phyloP scores from a whole-genome alignment of 2,113 vertebrate species.

The Erythrocebus patas region DNA sequence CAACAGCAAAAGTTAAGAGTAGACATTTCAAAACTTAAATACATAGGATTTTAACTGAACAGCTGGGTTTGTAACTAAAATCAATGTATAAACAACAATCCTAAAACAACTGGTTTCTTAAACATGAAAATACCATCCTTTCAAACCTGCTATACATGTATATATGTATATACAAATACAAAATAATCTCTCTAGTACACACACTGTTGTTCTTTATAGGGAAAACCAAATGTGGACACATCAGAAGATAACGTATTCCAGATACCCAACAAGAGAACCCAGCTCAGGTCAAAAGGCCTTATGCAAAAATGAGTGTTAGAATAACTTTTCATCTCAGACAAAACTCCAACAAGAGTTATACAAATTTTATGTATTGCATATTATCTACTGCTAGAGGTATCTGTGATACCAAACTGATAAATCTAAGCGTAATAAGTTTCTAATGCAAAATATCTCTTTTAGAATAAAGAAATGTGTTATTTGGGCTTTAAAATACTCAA shows the following conservation, averaged over 20 bases:
- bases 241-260: not conserved
- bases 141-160: not conserved
- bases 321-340: conserved; percentile 13
- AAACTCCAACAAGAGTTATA: not conserved
- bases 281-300: not conserved
- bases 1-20: conserved; percentile 13
- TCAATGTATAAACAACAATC: not conserved
- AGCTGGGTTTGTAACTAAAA: not conserved
- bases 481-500: not conserved
- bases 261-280: not conserved
- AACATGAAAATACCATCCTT: not conserved
- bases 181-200: not conserved
- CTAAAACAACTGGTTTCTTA: conserved; percentile 28
- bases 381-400: not conserved
- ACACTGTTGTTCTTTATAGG: not conserved
- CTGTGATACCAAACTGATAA: not conserved
- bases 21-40: conserved; percentile 2
- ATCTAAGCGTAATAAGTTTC: not conserved
- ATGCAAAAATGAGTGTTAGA: not conserved
- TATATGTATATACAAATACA: no score
- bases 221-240: not conserved
- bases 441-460: not conserved
- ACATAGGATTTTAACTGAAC: not conserved
- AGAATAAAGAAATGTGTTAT: not conserved
- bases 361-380: not conserved